Percentiles rank a stretch among this genome's conserved stretches.
phyloP scores from a whole-genome alignment of 2,888 invertebrate species.

The Morinoia aosen region DNA sequence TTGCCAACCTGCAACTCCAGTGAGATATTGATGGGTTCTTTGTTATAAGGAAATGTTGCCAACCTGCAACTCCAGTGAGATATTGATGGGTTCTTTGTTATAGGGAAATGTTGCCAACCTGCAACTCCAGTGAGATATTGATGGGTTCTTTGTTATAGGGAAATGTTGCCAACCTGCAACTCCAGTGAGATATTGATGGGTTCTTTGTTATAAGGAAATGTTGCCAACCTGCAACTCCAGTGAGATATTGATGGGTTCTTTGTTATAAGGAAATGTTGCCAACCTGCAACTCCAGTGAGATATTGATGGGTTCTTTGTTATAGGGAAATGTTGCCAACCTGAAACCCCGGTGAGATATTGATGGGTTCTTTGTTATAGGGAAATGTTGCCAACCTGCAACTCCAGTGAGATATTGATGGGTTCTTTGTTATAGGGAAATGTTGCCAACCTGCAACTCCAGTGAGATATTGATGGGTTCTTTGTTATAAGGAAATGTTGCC shows the following conservation, averaged over 20 bases:
- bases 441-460: conserved; percentile 22
- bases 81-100: background rate
- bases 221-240: conserved; percentile 22
- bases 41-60: background rate
- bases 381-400: conserved; percentile 23
- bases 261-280: background rate
- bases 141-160: background rate
- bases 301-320: background rate
- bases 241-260: background rate
- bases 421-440: background rate
- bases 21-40: background rate
- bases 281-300: background rate
- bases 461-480: background rate
- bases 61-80: background rate
- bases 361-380: background rate
- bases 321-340: conserved; percentile 20
- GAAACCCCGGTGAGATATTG: background rate
- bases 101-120: conserved; percentile 20
- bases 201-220: background rate
- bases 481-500: background rate
- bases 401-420: background rate
- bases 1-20: conserved; percentile 22
- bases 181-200: background rate
- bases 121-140: background rate
- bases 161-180: conserved; percentile 23